Percentiles rank a stretch among this genome's conserved stretches.
Evolutionary conservation across 2,113 vertebrate species (phyloP).

Genomic region (Neomonachus schauinslandi): DNA sequence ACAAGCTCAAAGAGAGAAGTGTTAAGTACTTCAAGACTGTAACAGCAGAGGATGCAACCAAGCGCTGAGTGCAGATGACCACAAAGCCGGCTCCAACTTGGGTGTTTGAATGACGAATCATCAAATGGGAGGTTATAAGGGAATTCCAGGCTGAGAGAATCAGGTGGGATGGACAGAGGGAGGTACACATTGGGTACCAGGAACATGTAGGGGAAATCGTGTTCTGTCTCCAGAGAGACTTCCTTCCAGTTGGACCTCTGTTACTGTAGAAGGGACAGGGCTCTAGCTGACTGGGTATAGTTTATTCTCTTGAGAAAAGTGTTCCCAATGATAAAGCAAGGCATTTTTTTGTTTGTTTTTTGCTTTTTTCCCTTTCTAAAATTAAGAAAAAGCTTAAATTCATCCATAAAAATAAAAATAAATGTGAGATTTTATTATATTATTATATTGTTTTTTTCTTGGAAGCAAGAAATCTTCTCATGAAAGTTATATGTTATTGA

Average conservation of each 20-base stretch:
- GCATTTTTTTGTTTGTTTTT: background rate
- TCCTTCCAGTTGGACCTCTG: background rate
- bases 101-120: background rate
- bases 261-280: background rate
- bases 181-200: background rate
- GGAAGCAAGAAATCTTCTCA: conserved; percentile 49
- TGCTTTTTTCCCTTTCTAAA: background rate
- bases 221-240: background rate
- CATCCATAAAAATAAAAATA: conserved; percentile 44
- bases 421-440: background rate
- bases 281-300: background rate
- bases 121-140: background rate
- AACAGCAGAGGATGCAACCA: background rate
- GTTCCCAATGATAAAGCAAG: background rate
- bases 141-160: background rate
- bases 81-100: background rate
- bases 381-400: background rate
- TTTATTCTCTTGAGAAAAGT: background rate
- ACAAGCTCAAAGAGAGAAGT: background rate
- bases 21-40: background rate
- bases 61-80: background rate
- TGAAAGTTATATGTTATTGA: conserved; percentile 58
- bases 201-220: background rate
- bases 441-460: conserved; percentile 55
- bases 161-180: background rate